Base-by-base conservation (phyloP, 1,140 invertebrate species). In the Scaptodrosophila lebanonensis region DNA sequence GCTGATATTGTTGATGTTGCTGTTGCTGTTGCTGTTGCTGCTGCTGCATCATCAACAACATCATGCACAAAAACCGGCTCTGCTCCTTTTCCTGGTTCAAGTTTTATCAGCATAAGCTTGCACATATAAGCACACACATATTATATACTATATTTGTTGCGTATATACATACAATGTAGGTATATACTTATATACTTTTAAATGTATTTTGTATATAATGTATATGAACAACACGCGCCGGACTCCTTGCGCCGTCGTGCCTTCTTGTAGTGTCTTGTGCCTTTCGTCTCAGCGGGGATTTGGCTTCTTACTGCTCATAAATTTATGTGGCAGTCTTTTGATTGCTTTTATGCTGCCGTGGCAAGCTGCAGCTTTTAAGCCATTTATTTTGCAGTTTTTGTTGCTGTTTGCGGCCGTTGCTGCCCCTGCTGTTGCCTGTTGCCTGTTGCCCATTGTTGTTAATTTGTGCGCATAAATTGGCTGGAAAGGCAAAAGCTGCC, bases 401-500 rank as follows among this genome's bases (percentile, higher is more conserved):
- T 16, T 29, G 12, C 30, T 40, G 25, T 22, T 22, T 25, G 12
- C 22, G 16, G 33, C 22, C 8, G 8, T 7, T 16, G 1, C 6
- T 29, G 2, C 8, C 1, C 29, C n/a, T 44, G 29, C 50, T 45
- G 3, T 44, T 22, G 16, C 15, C 1, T 20, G 33, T 49, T 42
- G 30, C 27, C 30, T 13, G 27, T 18, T 32, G 9, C 18, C 49
- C 9, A 40, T 33, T 18, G 50, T 47, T 49, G 40, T 73, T 73
- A 75, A 73, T 69, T 75, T 73, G 70, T 73, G 70, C 70, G 52
- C 70, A 73, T 73, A 73, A 73, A 73, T 68, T 73, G 54, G 38
- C 50, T 30, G 50, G 32, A n/a, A n/a, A n/a, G n/a, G n/a, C n/a
- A n/a, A n/a, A n/a, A n/a, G n/a, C 50, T 49, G 49, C 65, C 43